Base-by-base conservation (phyloP, 2,797 vertebrate genomes). In the Geotrypetes seraphini region DNA sequence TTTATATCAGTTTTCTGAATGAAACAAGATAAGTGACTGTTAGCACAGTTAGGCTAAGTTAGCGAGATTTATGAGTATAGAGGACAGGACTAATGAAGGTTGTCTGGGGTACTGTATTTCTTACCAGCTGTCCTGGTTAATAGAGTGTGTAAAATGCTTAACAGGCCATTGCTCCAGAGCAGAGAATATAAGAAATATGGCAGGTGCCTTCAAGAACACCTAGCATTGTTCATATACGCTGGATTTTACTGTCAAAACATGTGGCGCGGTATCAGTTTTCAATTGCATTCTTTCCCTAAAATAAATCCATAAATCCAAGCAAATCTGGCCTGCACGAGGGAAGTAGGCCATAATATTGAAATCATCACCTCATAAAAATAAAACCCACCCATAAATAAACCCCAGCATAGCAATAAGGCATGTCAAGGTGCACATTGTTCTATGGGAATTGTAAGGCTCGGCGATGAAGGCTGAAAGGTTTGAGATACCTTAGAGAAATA, bases 151-250 rank as follows among this genome's bases (percentile, higher is more conserved):
- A 15, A 13, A 23, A 21, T 10, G 47, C 34, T 54, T 53, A 47
- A 46, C 39, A 58, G 33, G 24, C 33, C 47, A 38, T 16, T 48
- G 32, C 27, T 45, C 30, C 28, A 49, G 44, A 54, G 53, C 29
- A 43, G 30, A 8, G 26, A 53, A 43, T 0, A 1, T 23, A 5
- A 36, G 38, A 61, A 27, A 27, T 28, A 41, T 9, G 21, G 12
- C 5, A 29, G 36, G 31, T 50, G 12, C 19, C 41, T n/a, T n/a
- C n/a, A n/a, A n/a, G n/a, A n/a, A n/a, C n/a, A n/a, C n/a, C n/a
- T n/a, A n/a, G n/a, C n/a, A n/a, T n/a, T n/a, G n/a, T n/a, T n/a
- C n/a, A n/a, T n/a, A n/a, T n/a, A n/a, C n/a, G n/a, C n/a, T n/a
- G n/a, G n/a, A n/a, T n/a, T n/a, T n/a, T n/a, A n/a, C n/a, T n/a